These are phyloP conservation scores for Donacobius atricapilla DNA, from an alignment of 2,113 vertebrate genomes.

Conservation along the genomic window DNA sequence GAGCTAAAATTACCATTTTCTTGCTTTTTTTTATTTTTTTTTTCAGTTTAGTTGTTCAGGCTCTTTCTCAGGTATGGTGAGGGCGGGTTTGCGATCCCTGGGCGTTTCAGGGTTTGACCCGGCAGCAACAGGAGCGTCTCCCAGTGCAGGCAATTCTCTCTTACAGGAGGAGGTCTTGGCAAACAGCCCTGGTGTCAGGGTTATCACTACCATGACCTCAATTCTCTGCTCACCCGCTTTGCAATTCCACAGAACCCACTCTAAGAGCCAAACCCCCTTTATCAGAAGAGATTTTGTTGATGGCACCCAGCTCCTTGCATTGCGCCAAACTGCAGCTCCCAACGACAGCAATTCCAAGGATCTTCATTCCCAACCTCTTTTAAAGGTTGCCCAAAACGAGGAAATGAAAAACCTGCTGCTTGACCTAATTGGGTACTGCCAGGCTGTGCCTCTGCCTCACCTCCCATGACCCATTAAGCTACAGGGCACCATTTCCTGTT, in stretches of 20 bases:
- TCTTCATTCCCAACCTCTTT: neutral
- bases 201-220: neutral
- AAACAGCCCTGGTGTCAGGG: neutral
- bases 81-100: neutral
- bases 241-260: neutral
- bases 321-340: neutral
- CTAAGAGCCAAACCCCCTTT: neutral
- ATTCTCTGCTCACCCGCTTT: neutral
- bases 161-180: neutral
- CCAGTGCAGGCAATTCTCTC: neutral
- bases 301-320: neutral
- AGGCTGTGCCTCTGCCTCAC: neutral
- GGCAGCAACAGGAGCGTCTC: neutral
- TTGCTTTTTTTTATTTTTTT: neutral
- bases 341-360: neutral
- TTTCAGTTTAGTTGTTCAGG: neutral
- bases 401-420: neutral
- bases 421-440: constrained; percentile 5
- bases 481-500: neutral
- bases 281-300: neutral
- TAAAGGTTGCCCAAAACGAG: neutral
- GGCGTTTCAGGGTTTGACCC: neutral
- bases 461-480: neutral
- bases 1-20: neutral
- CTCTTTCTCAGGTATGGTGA: neutral